Base-by-base conservation (phyloP, 2,797 vertebrate genomes). In the Sebastes matsubarae region DNA sequence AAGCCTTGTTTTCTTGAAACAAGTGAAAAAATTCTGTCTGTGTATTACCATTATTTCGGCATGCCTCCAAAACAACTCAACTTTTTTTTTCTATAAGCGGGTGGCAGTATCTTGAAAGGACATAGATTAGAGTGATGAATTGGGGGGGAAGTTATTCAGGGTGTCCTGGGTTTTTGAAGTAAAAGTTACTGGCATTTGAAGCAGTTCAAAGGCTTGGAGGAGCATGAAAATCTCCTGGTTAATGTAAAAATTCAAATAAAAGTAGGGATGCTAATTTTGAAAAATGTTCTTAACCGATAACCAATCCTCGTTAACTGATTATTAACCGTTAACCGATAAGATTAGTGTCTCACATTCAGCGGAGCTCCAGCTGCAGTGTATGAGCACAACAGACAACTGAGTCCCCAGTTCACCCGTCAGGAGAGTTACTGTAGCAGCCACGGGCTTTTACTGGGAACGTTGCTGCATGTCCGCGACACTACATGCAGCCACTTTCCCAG, bases 11-110 rank as follows among this genome's bases (percentile, higher is more conserved):
- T 76, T 70, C 22, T 24, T 81, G 36, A 64, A 68, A 58, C 11
- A 54, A 52, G 42, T 50, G n/a, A 36, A 54, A 36, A 54, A 38
- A 36, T n/a, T 64, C 22, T 60, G 11, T 57, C 24, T 58, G 5
- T 38, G 6, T 24, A 61, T 63, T 22, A 29, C 18, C 7, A 65
- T 29, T 46, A 54, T 79, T 71, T 61, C 30, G 75, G 69, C 50
- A 52, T 52, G 22, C 77, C 46, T 76, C 7, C 1, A 70, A 83
- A 73, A 71, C 14, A 77, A 38, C 36, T 63, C 24, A 74, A 5
- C 50, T 66, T 38, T 14, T 0, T 4, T 42, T 71, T 52, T 55
- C 38, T 58, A 8, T 42, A 38, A 57, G 20, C 25, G 9, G 12
- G 6, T 29, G n/a, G 14, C 13, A 59, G 13, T 24, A 36, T 46